Conservation (phyloP, 2,113 vertebrate genomes). For the Sapajus apella region DNA sequence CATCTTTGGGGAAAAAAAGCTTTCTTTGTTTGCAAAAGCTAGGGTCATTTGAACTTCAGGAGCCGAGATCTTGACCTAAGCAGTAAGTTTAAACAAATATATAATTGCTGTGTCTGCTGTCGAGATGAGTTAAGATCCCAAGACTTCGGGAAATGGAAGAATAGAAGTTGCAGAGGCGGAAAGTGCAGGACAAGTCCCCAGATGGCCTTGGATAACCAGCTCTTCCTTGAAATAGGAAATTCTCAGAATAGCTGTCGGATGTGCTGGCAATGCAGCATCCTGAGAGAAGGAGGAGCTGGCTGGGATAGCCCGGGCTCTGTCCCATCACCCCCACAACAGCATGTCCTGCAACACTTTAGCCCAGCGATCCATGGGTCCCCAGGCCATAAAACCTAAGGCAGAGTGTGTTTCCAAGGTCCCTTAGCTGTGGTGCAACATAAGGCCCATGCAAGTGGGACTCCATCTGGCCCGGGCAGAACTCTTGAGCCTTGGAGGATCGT, state of each 20-base stretch:
- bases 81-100: background rate
- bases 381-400: background rate
- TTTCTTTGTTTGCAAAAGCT: background rate
- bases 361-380: background rate
- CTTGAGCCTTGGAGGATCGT: background rate
- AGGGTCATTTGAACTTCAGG: background rate
- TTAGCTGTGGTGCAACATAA: background rate
- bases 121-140: background rate
- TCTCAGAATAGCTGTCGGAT: background rate
- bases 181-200: background rate
- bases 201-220: background rate
- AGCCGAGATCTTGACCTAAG: background rate
- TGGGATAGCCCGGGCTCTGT: too few relatives aligned
- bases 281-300: background rate
- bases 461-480: background rate
- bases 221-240: background rate
- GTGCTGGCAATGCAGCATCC: background rate
- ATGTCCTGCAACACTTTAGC: background rate
- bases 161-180: background rate
- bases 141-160: background rate
- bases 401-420: too few relatives aligned
- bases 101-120: background rate
- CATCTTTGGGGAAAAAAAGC: background rate
- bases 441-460: background rate
- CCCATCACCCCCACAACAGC: background rate